Base-by-base conservation (phyloP, 1,140 invertebrate genomes). In the Metaphire vulgaris region DNA sequence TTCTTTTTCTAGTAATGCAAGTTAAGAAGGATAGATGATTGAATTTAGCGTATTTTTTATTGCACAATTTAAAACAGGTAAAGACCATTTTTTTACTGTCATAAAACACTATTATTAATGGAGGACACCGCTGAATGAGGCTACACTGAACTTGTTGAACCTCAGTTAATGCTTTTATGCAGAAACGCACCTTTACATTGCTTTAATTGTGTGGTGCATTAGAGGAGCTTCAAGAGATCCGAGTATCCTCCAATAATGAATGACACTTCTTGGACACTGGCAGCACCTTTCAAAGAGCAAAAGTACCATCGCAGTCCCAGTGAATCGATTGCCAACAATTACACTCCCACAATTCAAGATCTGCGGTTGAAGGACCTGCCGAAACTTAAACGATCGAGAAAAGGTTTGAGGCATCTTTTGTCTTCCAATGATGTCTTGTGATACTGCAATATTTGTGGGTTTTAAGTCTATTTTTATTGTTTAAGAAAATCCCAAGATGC, bases 281-380 rank as follows among this genome's bases (percentile, higher is more conserved):
- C 85, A 71, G 82, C 85, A 64, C 86, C 86, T 41, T 86, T 83
- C 77, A 86, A 86, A 76, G 85, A 86, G 78, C 80, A 86, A 71
- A 84, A 83, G 78, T 83, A 79, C 76, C 82, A 83, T 75, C 84
- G 87, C 16, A 90, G 89, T 77, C 91, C 91, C 1, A 88, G 87
- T 65, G 90, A 92, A 84, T 89, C 88, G 65, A 91, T 91, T 72
- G 90, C 88, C 71, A 89, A 86, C 79, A 86, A 85, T 76, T 91
- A 89, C 79, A 89, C 88, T 1, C 89, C 89, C n/a, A 81, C 83
- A 71, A 87, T 88, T 0, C 85, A 85, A 31, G 82, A 86, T 77
- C 83, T 90, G 67, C 86, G 86, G 77, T 81, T 90, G 29, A 85
- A 85, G 80, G 86, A 88, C 79, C 78, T 90, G 64, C 85, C 86